phyloP scores from a whole-genome alignment of 2,888 invertebrate genomes.

The Perizoma flavofasciatum region DNA sequence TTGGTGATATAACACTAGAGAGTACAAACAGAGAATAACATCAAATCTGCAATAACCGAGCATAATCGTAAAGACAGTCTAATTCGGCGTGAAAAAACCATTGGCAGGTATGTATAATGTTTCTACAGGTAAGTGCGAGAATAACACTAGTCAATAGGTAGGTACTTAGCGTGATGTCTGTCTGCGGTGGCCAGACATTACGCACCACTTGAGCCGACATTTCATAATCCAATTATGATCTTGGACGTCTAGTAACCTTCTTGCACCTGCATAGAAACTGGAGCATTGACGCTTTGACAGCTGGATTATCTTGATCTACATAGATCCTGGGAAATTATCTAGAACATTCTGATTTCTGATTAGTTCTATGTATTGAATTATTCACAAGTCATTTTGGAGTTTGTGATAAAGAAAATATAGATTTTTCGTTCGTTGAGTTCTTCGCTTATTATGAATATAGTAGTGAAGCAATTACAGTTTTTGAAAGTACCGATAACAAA shows the following conservation, averaged over 20 bases:
- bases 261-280: constrained; percentile 45
- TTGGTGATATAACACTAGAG: constrained; percentile 5
- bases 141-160: constrained; percentile 12
- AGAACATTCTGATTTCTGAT: constrained; percentile 6
- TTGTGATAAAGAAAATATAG: background rate
- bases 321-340: constrained; percentile 20
- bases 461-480: constrained; percentile 5
- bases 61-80: constrained; percentile 24
- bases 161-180: constrained; percentile 19
- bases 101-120: background rate
- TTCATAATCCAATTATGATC: constrained; percentile 69
- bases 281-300: constrained; percentile 37
- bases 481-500: constrained; percentile 23
- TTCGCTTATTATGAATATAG: background rate
- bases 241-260: constrained; percentile 43
- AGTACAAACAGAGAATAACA: constrained; percentile 12
- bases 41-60: constrained; percentile 14
- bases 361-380: background rate
- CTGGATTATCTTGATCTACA: constrained; percentile 34
- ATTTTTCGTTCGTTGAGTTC: too few species aligned
- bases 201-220: constrained; percentile 62
- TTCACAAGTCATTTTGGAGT: background rate
- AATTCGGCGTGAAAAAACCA: constrained; percentile 23
- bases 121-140: constrained; percentile 17
- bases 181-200: constrained; percentile 54